phyloP scores from a whole-genome alignment of 2,797 vertebrate species.

The Sebastes kiyomatsui region DNA sequence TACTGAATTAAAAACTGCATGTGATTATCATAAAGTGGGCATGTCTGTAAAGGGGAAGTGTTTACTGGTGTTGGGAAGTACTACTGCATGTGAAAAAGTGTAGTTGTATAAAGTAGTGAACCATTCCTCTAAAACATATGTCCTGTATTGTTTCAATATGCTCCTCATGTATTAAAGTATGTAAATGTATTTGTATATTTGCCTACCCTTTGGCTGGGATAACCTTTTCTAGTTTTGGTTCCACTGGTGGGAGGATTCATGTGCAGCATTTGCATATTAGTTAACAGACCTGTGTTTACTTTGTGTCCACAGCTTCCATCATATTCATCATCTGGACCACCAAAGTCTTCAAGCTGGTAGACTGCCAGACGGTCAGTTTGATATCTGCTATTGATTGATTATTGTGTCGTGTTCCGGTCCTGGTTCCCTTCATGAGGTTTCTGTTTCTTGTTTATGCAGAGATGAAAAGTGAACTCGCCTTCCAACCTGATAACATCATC shows the following conservation, averaged over 20 bases:
- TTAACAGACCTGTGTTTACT: slow-evolving; percentile 30
- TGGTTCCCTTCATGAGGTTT: neutral
- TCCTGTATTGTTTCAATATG: neutral
- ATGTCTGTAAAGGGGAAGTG: neutral
- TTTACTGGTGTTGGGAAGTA: neutral
- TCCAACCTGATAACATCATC: neutral
- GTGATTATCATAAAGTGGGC: too few species aligned
- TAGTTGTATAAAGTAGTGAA: neutral
- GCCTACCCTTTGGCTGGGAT: neutral
- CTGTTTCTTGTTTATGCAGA: neutral
- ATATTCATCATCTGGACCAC: slow-evolving; percentile 97
- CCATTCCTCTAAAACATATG: neutral
- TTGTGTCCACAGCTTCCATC: slow-evolving; percentile 88
- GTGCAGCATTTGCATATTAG: neutral
- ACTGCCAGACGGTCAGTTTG: slow-evolving; percentile 92
- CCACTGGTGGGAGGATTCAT: neutral
- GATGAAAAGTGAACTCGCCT: slow-evolving; percentile 2
- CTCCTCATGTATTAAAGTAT: neutral
- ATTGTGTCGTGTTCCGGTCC: neutral
- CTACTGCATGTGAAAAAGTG: neutral
- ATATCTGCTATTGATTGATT: neutral
- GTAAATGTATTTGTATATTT: neutral
- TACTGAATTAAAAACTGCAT: too few species aligned
- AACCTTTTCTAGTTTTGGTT: neutral
- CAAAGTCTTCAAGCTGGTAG: slow-evolving; percentile 94